Evolutionary conservation across 1,140 invertebrate genomes (phyloP).

Genomic region (Drosophila melanogaster): Release_6_plus_ISO1_MT NT_037436.4:1008501-1009000

Average conservation of each 20-base stretch:
- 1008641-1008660: neutral
- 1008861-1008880: slow-evolving; percentile 20
- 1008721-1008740: slow-evolving; percentile 9
- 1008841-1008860: slow-evolving; percentile 14
- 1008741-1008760: slow-evolving; percentile 18
- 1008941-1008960: neutral
- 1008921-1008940: slow-evolving; percentile 8
- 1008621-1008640: slow-evolving; percentile 1
- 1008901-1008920: slow-evolving; percentile 54
- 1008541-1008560: neutral
- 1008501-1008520: too few species aligned
- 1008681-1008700: too few species aligned
- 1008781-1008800: neutral
- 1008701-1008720: neutral
- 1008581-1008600: neutral
- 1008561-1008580: slow-evolving; percentile 3
- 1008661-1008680: neutral
- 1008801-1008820: neutral
- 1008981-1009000: neutral
- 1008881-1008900: slow-evolving; percentile 39
- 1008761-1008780: too few species aligned
- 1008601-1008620: neutral
- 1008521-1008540: neutral
- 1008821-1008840: neutral
- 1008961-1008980: neutral